These are phyloP conservation scores for Anoplophora glabripennis DNA, from an alignment of 1,140 invertebrate genomes.

Conservation along the genomic window DNA sequence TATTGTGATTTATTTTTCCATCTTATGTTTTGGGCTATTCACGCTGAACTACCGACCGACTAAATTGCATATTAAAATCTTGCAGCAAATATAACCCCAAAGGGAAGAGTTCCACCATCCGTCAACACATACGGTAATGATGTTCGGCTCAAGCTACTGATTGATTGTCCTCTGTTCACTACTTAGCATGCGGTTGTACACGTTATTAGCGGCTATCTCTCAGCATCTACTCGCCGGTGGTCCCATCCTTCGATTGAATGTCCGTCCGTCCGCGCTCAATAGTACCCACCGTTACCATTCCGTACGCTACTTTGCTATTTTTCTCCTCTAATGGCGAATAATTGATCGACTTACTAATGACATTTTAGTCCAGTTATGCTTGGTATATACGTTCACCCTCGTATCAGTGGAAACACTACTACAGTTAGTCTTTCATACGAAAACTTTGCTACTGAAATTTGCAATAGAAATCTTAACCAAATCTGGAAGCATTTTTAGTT, in stretches of 20 bases:
- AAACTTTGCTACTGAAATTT: too few species aligned
- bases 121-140: slow-evolving; percentile 28
- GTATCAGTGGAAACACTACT: too few species aligned
- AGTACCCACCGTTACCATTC: slow-evolving; percentile 7
- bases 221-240: slow-evolving; percentile 34
- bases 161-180: slow-evolving; percentile 34
- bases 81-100: too few species aligned
- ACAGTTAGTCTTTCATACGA: too few species aligned
- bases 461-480: too few species aligned
- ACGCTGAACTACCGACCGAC: too few species aligned
- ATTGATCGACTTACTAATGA: slow-evolving; percentile 22
- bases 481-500: too few species aligned
- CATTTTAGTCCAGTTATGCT: background rate
- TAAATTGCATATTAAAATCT: too few species aligned
- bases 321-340: slow-evolving; percentile 19
- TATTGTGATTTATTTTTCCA: too few species aligned
- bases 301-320: slow-evolving; percentile 8
- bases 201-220: slow-evolving; percentile 40
- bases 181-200: slow-evolving; percentile 40
- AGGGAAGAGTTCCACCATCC: slow-evolving; percentile 5
- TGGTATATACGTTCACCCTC: too few species aligned
- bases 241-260: slow-evolving; percentile 31
- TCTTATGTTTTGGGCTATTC: too few species aligned
- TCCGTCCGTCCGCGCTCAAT: slow-evolving; percentile 7
- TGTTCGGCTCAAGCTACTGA: slow-evolving; percentile 24